phyloP scores from a whole-genome alignment of 2,113 vertebrate genomes.

The Ancistrus triradiatus region DNA sequence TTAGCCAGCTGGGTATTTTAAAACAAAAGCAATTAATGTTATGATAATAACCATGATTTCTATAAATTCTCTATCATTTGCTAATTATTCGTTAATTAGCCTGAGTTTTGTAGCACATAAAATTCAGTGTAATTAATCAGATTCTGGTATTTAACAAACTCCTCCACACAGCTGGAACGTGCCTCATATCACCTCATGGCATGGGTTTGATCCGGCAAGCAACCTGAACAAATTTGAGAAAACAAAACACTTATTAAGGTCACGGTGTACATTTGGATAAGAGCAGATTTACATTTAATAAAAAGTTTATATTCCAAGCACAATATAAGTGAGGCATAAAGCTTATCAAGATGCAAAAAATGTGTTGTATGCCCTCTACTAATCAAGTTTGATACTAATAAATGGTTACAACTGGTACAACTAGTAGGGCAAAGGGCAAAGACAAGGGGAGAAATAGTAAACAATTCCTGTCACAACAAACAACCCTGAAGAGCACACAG shows the following conservation, averaged over 20 bases:
- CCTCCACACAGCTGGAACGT: constrained; percentile 22
- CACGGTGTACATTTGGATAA: neutral
- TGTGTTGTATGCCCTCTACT: too few relatives aligned
- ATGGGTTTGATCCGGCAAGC: constrained; percentile 29
- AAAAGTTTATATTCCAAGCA: neutral
- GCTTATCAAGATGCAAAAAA: neutral
- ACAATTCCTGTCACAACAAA: too few relatives aligned
- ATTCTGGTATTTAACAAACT: constrained; percentile 56
- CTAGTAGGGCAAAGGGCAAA: too few relatives aligned
- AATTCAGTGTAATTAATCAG: constrained; percentile 57
- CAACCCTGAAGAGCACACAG: too few relatives aligned
- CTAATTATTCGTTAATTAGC: constrained; percentile 67
- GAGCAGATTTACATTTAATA: constrained; percentile 1
- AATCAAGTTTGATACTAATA: too few relatives aligned
- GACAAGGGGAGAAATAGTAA: too few relatives aligned
- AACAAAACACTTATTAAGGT: neutral
- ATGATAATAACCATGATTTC: constrained; percentile 67
- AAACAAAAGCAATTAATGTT: constrained; percentile 71
- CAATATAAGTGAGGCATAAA: neutral
- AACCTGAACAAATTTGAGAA: constrained; percentile 9
- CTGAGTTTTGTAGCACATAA: constrained; percentile 52
- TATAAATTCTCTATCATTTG: constrained; percentile 60
- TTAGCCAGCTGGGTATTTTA: constrained; percentile 70
- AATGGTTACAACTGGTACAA: too few relatives aligned
- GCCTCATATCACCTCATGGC: constrained; percentile 37